Base-by-base conservation (phyloP, 2,797 vertebrate genomes). In the Periophthalmus magnuspinnatus region DNA sequence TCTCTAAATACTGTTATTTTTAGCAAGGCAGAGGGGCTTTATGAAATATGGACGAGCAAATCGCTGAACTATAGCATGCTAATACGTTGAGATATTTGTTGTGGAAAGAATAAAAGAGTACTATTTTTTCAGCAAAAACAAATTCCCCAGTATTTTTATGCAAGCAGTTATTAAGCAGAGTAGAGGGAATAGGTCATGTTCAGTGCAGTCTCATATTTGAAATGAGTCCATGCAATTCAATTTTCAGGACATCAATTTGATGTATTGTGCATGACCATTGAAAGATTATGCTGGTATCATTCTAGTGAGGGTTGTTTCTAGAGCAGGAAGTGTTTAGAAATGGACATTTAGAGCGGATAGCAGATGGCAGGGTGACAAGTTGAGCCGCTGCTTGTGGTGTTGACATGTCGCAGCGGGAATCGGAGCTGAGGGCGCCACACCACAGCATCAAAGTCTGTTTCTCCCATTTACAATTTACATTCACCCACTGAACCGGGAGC, bases 331-430 rank as follows among this genome's bases (percentile, higher is more conserved):
- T 38, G 56, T 68, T 84, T 75, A 5, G 67, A 84, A 84, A 85
- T 1, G 36, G 56, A 77, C 74, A 82, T 85, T 83, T 83, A 82
- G 78, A 74, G 72, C 22, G 38, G 78, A 68, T 77, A 86, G 71
- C 88, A 90, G 88, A 91, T 86, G 84, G 79, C 80, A 75, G 69
- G 72, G 86, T 86, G 85, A 86, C 84, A 86, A 84, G 81, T 79
- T 70, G 79, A 90, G 80, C 82, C 71, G 70, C 81, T 74, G 71
- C 73, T 87, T 82, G 72, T 74, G 62, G 64, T 81, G 86, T 71
- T 84, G 86, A 86, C 86, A 77, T 80, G 77, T 86, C 75, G 72
- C 79, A 82, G 78, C 14, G 72, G 79, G 81, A 81, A 76, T 61
- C 65, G 16, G 58, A 33, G 84, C 84, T 86, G 79, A 77, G 80